Evolutionary conservation across 2,113 vertebrate species (phyloP).

Genomic region (Chascanopsetta lugubris): DNA sequence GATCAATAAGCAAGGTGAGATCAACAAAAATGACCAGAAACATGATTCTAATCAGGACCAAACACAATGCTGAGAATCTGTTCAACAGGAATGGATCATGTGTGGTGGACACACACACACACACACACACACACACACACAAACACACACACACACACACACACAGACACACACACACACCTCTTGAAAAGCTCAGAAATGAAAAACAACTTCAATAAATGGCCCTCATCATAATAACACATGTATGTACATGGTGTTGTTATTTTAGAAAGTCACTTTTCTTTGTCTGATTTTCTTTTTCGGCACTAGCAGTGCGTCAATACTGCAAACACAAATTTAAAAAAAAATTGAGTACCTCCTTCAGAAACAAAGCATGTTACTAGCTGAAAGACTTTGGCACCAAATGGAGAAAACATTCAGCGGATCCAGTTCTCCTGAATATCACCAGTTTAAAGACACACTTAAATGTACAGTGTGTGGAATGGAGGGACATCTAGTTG

Average conservation of each 20-base stretch:
- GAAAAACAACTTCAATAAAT: not conserved
- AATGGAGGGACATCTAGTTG: no score
- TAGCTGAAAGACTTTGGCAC: not conserved
- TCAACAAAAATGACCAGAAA: no score
- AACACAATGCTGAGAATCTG: no score
- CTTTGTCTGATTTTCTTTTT: not conserved
- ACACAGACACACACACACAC: no score
- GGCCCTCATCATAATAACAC: no score
- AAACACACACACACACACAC: no score
- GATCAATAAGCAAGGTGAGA: no score
- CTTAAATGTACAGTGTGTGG: not conserved
- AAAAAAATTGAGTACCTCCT: not conserved
- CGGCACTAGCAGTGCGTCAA: not conserved
- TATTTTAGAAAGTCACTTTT: not conserved
- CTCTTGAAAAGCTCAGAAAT: not conserved
- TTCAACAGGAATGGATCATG: no score
- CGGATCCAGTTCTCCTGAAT: constrained; percentile 30
- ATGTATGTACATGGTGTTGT: no score
- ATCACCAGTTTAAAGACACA: constrained; percentile 5
- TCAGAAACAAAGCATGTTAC: constrained; percentile 20
- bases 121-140: no score
- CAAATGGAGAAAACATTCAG: constrained; percentile 27
- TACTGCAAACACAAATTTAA: not conserved
- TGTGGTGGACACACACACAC: no score
- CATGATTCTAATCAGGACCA: no score